Base-by-base conservation (phyloP, 2,113 vertebrate species). In the Azemiops feae region DNA sequence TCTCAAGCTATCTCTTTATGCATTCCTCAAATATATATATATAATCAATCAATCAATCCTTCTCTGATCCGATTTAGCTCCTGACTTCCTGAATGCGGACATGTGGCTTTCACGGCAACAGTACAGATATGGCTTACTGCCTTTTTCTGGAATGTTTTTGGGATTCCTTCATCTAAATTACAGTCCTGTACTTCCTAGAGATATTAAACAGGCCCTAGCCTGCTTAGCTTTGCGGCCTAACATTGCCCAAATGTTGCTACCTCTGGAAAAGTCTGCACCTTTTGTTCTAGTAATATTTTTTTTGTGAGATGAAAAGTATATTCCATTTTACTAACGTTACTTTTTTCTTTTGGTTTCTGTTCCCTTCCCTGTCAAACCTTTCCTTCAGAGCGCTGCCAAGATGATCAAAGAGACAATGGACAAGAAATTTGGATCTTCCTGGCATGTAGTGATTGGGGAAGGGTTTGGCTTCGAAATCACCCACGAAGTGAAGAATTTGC, bases 371-470 rank as follows among this genome's bases (percentile, higher is more conserved):
- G 34, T 60, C 57, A 43, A 43, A 43, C 25, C 50, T 12, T 22
- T 60, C 27, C 87, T 91, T 47, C 97, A 99, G 99, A 99, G 98
- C 0, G 99, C 99, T 3, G 99, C 99, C 27, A 99, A 99, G 97
- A 99, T 99, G 99, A 99, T 99, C 96, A 99, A 99, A 94, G 99
- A 99, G 97, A 98, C 98, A 0, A 99, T 99, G 99, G 99, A 99
- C 97, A 99, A 99, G 98, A 99, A 98, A 95, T 99, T 99, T 53
- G 99, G 99, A 90, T 81, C 99, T 95, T 99, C 99, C 54, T 99
- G 99, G 99, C 99, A 99, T 0, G 99, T 99, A 94, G 99, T 99
- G 96, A 99, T 99, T 3, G 99, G 99, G 0, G 99, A 99, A 94
- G 98, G 99, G 64, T 99, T 99, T 47, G 99, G 99, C 55, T 99